Evolutionary conservation across 2,888 invertebrate species (phyloP), one percentile per base, ranked within the genome.

Genomic region (Xestoiulus laeticollis): DNA sequence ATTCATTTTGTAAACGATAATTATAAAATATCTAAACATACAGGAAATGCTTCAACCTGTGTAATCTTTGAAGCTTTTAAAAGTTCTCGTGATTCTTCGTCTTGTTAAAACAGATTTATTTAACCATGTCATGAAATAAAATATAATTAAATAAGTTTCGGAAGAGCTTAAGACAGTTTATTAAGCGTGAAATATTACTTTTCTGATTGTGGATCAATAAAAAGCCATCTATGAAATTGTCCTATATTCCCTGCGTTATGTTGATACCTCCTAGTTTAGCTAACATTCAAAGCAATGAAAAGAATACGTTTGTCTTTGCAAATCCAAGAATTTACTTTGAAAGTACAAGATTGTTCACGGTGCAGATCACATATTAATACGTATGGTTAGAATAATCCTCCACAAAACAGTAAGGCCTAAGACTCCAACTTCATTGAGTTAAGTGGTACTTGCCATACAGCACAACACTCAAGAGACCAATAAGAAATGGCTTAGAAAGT

Each of bases 381-480:
- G 68, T 26, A 68, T 68, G 68, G 68, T 68, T 26, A 12, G 68
- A 68, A 68, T 68, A 68, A 68, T 68, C 26, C 68, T 26, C 26
- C 68, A 10, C 26, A 68, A 38, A 68, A 68, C 68, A 68, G 26
- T 68, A 68, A 68, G 68, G 68, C 22, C 8, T 68, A 10, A 22
- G 68, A 26, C 68, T 68, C 68, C 68, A 68, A 68, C 22, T 68
- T 26, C 68, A 68, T 68, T 26, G 68, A 68, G 68, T 68, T 68
- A 68, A 68, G 68, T 68, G 68, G 68, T 68, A 26, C 26, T 68
- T 26, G 26, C 68, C 68, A 68, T 26, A 68, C 22, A 22, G 68
- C 68, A 68, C 22, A 8, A 26, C 68, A 68, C 68, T 68, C 68
- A 12, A 26, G 68, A 68, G 68, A 68, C 26, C 26, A 68, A 68